A percentile compares a stretch with the other conserved stretches of the same genome.
Evolutionary conservation across 2,888 invertebrate genomes (phyloP).

Genomic region (Agrilus cyanescens): DNA sequence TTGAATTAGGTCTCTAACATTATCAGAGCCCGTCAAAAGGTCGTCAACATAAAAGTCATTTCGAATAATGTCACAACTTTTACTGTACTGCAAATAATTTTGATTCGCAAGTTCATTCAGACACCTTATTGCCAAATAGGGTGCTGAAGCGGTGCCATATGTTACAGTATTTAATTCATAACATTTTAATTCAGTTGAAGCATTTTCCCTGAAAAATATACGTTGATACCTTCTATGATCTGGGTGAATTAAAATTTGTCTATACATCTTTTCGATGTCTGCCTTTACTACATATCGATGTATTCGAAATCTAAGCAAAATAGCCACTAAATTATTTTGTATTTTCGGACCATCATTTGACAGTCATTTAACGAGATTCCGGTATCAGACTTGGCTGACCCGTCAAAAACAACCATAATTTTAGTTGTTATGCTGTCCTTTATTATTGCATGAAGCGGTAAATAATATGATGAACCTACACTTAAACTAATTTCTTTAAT

Average conservation of each 20-base stretch:
- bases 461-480: slow-evolving; percentile 11
- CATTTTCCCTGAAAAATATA: slow-evolving; percentile 16
- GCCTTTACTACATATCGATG: slow-evolving; percentile 17
- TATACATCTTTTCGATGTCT: slow-evolving; percentile 23
- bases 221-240: slow-evolving; percentile 14
- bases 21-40: slow-evolving; percentile 9
- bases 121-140: slow-evolving; percentile 14
- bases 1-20: neutral
- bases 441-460: slow-evolving; percentile 22
- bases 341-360: slow-evolving; percentile 20
- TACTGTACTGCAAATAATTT: slow-evolving; percentile 9
- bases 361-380: slow-evolving; percentile 20
- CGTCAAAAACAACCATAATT: slow-evolving; percentile 22
- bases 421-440: slow-evolving; percentile 19
- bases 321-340: slow-evolving; percentile 18
- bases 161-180: no score
- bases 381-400: slow-evolving; percentile 15
- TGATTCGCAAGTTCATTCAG: slow-evolving; percentile 12
- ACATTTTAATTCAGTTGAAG: slow-evolving; percentile 5
- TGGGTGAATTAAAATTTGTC: slow-evolving; percentile 17
- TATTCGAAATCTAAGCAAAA: slow-evolving; percentile 20
- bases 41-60: slow-evolving; percentile 16
- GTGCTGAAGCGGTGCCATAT: slow-evolving; percentile 16
- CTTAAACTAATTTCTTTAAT: neutral
- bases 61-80: slow-evolving; percentile 5